phyloP scores from a whole-genome alignment of 1,140 invertebrate genomes.

The Scaptomyza hsui region DNA sequence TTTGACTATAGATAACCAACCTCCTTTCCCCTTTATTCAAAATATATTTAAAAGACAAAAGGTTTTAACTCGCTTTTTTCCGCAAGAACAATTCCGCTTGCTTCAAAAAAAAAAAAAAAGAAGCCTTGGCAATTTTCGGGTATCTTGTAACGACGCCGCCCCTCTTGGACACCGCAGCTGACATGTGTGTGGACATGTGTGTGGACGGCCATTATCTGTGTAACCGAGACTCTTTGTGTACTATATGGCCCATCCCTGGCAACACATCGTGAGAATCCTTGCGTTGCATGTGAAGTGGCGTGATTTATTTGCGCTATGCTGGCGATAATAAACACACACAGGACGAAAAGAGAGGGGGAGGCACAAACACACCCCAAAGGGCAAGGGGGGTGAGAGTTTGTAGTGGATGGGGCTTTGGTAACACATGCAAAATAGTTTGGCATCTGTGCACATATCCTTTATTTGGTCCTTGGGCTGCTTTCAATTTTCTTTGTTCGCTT shows the following conservation, averaged over 20 bases:
- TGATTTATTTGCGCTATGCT: constrained; percentile 77
- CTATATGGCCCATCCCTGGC: no score
- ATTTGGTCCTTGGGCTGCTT: constrained; percentile 28
- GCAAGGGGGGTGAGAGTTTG: neutral
- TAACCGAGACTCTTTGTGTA: constrained; percentile 14
- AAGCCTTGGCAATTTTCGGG: constrained; percentile 53
- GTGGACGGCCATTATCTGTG: constrained; percentile 49
- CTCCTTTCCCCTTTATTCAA: no score
- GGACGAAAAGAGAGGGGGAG: neutral
- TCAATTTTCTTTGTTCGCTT: constrained; percentile 73
- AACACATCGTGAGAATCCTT: neutral
- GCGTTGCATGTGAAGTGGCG: constrained; percentile 66
- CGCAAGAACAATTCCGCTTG: constrained; percentile 12
- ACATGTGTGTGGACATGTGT: constrained; percentile 52
- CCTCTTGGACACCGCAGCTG: constrained; percentile 6
- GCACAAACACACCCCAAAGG: constrained; percentile 28
- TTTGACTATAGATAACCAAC: no score
- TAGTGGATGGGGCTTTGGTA: neutral
- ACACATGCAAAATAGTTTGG: constrained; percentile 71
- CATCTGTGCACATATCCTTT: constrained; percentile 27
- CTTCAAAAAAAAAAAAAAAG: constrained; percentile 12
- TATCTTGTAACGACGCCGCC: constrained; percentile 10
- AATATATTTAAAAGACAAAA: no score
- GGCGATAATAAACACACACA: constrained; percentile 70
- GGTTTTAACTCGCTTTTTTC: no score